Evolutionary conservation across 1,140 invertebrate species (phyloP).

Genomic region (Eupeodes corollae): DNA sequence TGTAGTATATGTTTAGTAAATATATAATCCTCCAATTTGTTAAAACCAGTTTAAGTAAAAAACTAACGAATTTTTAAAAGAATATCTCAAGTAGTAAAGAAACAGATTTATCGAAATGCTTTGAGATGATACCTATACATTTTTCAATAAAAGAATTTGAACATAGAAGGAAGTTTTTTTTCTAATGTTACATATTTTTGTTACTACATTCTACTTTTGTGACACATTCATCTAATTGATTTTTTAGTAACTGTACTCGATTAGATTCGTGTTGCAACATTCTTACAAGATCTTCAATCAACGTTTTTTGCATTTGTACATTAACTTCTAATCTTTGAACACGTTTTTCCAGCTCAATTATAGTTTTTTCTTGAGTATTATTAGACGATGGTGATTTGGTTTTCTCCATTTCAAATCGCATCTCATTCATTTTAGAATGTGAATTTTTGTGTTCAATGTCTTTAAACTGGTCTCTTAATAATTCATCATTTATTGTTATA

Average conservation of each 20-base stretch:
- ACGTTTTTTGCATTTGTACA: constrained; percentile 46
- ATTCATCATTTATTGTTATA: neutral
- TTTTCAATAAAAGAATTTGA: no score
- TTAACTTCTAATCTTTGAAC: constrained; percentile 48
- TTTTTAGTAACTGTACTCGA: constrained; percentile 44
- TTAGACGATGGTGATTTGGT: neutral
- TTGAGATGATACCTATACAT: no score
- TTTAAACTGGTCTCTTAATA: neutral
- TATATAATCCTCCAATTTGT: no score
- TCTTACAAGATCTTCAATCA: constrained; percentile 45
- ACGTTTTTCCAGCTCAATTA: constrained; percentile 34
- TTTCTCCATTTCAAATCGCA: neutral
- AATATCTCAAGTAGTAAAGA: no score
- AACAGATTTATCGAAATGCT: no score
- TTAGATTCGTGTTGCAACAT: constrained; percentile 45
- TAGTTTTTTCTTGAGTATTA: constrained; percentile 19
- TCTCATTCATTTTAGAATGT: neutral
- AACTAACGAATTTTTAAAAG: no score
- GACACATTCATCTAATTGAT: constrained; percentile 48
- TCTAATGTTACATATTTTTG: no score
- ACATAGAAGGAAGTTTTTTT: no score
- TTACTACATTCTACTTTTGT: no score
- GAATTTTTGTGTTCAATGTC: neutral
- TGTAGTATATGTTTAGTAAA: no score
- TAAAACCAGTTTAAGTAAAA: no score